phyloP scores from a whole-genome alignment of 2,888 invertebrate genomes.

The Rhamphomyia laevipes region DNA sequence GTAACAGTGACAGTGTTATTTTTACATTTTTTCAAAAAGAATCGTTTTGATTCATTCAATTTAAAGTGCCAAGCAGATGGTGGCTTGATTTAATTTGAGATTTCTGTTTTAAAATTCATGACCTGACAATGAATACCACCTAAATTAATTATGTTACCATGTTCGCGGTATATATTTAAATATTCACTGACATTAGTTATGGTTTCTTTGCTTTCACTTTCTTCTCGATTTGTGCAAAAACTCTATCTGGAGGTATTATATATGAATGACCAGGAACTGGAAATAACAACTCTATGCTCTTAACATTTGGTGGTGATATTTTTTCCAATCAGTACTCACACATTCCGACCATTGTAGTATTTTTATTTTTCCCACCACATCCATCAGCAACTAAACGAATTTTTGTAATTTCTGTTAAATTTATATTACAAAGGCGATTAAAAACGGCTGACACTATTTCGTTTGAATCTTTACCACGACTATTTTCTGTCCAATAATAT shows the following conservation, averaged over 20 bases:
- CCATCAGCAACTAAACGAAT: slow-evolving; percentile 23
- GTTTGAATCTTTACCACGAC: slow-evolving; percentile 21
- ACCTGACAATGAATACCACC: slow-evolving; percentile 2
- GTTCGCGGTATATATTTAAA: slow-evolving; percentile 11
- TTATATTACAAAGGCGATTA: slow-evolving; percentile 12
- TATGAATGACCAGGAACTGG: slow-evolving; percentile 22
- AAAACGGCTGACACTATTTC: slow-evolving; percentile 23
- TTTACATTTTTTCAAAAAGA: neutral
- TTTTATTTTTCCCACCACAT: slow-evolving; percentile 25
- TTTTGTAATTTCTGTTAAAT: slow-evolving; percentile 6
- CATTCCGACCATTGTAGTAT: slow-evolving; percentile 20
- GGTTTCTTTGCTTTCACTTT: slow-evolving; percentile 14
- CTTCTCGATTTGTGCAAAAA: slow-evolving; percentile 20
- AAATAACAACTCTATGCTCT: slow-evolving; percentile 19
- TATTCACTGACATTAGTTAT: slow-evolving; percentile 18
- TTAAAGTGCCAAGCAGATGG: slow-evolving; percentile 3
- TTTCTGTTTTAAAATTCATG: neutral
- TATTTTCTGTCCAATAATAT: neutral
- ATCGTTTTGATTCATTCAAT: neutral
- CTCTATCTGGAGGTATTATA: slow-evolving; percentile 21
- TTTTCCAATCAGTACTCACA: slow-evolving; percentile 16
- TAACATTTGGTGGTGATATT: slow-evolving; percentile 14
- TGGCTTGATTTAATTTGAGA: neutral
- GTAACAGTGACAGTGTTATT: neutral
- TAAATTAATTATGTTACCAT: slow-evolving; percentile 2